These are phyloP conservation scores for Bicyclus anynana DNA, from an alignment of 1,140 invertebrate genomes.

Conservation along the genomic window DNA sequence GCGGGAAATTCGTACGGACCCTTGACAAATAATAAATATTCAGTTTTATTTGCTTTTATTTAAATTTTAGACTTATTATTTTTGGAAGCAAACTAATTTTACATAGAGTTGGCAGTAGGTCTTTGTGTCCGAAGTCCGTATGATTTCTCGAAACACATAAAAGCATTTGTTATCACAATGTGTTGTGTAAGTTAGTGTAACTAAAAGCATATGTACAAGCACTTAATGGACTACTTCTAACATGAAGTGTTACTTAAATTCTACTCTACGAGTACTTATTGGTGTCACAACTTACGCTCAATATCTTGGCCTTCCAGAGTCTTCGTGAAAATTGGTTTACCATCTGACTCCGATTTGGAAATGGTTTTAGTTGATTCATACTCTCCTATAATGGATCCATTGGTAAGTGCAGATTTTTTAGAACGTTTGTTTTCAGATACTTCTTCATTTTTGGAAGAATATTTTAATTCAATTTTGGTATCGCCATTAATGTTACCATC, in stretches of 20 bases:
- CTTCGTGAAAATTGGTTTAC: constrained; percentile 83
- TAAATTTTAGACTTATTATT: too few species aligned
- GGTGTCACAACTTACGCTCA: constrained; percentile 91
- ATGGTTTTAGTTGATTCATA: constrained; percentile 45
- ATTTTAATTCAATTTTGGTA: constrained; percentile 43
- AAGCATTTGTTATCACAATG: constrained; percentile 54
- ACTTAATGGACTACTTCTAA: constrained; percentile 52
- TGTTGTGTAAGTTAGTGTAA: constrained; percentile 59
- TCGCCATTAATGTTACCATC: constrained; percentile 53
- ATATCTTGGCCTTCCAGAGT: constrained; percentile 86
- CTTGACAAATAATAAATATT: neutral
- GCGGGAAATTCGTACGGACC: constrained; percentile 48
- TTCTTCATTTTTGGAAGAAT: constrained; percentile 45
- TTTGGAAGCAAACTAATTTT: neutral
- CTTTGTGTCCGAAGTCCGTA: constrained; percentile 27
- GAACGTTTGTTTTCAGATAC: constrained; percentile 60
- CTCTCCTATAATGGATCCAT: constrained; percentile 47
- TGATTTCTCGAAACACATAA: constrained; percentile 46
- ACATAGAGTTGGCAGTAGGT: neutral
- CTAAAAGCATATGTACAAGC: constrained; percentile 74
- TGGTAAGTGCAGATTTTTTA: constrained; percentile 42
- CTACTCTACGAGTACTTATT: constrained; percentile 20
- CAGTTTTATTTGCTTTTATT: too few species aligned
- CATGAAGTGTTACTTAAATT: constrained; percentile 27
- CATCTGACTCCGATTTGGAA: constrained; percentile 63